Percentiles rank a stretch among this genome's conserved stretches.
Conservation (phyloP, 2,797 vertebrate genomes). For the Echeneis naucrates region DNA sequence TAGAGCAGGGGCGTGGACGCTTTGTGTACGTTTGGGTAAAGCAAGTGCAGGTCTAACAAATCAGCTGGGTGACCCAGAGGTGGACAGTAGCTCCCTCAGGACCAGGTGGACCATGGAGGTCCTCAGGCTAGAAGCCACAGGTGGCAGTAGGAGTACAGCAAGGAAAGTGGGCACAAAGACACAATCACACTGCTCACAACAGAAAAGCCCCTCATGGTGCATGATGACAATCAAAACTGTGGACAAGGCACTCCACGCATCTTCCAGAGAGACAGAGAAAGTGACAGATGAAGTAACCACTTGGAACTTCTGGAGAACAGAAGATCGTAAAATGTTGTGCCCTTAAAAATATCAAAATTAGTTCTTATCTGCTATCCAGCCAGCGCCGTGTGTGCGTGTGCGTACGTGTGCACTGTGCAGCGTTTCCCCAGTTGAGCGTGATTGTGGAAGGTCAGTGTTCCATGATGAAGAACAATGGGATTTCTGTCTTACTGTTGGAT, state of each 20-base stretch:
- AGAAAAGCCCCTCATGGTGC: constrained; percentile 79
- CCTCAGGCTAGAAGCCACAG: constrained; percentile 75
- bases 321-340: not conserved
- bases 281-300: constrained; percentile 5
- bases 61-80: not conserved
- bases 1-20: constrained; percentile 6
- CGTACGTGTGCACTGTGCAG: constrained; percentile 34
- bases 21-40: not conserved
- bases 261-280: constrained; percentile 69
- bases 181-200: constrained; percentile 70
- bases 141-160: constrained; percentile 68
- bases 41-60: not conserved
- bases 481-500: constrained; percentile 80
- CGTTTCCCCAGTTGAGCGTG: constrained; percentile 54
- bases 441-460: constrained; percentile 47
- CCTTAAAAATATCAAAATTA: not conserved
- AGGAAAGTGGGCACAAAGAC: constrained; percentile 74
- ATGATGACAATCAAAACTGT: constrained; percentile 82
- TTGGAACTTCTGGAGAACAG: not conserved
- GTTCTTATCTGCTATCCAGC: not conserved
- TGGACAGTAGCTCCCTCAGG: constrained; percentile 26
- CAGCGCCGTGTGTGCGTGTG: constrained; percentile 31
- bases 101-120: constrained; percentile 36
- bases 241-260: constrained; percentile 80
- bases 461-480: constrained; percentile 75